These are phyloP conservation scores for Conus betulinus DNA, from an alignment of 1,140 invertebrate genomes.

Conservation along the genomic window DNA sequence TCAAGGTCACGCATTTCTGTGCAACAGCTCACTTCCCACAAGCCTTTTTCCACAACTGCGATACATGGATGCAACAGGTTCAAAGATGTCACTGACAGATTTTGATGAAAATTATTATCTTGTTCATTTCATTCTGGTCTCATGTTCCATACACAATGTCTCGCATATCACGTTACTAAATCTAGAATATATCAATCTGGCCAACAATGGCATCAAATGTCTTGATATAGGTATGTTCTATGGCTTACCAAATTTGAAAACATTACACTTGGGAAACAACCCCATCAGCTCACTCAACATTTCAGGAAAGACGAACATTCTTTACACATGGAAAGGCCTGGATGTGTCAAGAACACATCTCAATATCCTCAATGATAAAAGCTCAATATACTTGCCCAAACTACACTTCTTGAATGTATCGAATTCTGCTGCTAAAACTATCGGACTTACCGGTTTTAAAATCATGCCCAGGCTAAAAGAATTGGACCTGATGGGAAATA, in stretches of 20 bases:
- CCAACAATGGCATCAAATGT: constrained; percentile 20
- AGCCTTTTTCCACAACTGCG: neutral
- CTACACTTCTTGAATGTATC: constrained; percentile 1
- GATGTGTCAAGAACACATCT: constrained; percentile 3
- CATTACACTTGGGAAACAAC: constrained; percentile 5
- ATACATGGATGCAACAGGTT: constrained; percentile 4
- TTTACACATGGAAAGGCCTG: neutral
- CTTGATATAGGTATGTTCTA: neutral
- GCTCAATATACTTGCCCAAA: constrained; percentile 23
- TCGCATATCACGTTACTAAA: neutral
- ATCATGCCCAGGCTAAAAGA: neutral
- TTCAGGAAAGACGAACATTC: no score
- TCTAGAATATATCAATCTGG: constrained; percentile 15
- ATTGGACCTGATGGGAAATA: neutral
- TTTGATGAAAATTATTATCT: neutral
- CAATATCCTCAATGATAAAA: neutral
- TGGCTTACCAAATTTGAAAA: neutral
- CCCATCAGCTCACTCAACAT: no score
- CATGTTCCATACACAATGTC: neutral
- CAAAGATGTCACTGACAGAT: neutral
- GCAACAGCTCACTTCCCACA: neutral
- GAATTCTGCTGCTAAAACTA: neutral
- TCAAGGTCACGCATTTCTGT: constrained; percentile 14
- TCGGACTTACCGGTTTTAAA: no score
- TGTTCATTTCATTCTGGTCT: neutral